Percentiles rank a stretch among this genome's conserved stretches.
Conservation (phyloP, 2,113 vertebrate genomes). For the Alces alces region DNA sequence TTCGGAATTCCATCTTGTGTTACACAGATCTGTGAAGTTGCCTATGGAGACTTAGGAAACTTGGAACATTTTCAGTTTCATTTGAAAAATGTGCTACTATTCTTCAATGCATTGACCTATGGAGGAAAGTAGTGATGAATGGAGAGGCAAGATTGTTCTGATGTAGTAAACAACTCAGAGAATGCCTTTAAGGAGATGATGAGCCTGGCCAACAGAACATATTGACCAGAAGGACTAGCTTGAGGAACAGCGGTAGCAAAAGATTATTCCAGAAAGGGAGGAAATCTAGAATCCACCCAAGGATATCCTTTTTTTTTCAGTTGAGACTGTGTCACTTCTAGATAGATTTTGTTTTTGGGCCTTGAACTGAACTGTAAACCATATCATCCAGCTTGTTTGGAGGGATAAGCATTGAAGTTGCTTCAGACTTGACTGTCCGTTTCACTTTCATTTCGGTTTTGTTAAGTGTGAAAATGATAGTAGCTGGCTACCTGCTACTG, state of each 20-base stretch:
- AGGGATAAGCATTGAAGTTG: neutral
- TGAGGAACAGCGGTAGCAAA: neutral
- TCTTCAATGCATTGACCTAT: neutral
- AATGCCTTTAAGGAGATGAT: neutral
- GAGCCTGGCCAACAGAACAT: neutral
- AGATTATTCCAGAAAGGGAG: neutral
- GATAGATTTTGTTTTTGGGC: neutral
- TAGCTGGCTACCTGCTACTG: neutral
- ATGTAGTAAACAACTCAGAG: neutral
- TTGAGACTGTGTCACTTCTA: neutral
- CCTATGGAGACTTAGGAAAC: neutral
- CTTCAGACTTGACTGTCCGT: neutral
- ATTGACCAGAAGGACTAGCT: neutral
- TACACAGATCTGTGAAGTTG: conserved; percentile 41
- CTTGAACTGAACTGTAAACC: neutral
- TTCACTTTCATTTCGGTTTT: neutral
- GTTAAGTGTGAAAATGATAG: neutral
- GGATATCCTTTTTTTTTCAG: neutral
- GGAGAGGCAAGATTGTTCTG: neutral
- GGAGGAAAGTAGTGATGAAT: neutral
- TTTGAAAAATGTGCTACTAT: conserved; percentile 38
- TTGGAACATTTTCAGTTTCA: conserved; percentile 18
- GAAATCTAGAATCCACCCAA: neutral
- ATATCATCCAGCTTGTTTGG: neutral
- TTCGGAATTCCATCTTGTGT: neutral